Conservation (phyloP, 1,140 invertebrate genomes). For the Andrena cerasifolii region DNA sequence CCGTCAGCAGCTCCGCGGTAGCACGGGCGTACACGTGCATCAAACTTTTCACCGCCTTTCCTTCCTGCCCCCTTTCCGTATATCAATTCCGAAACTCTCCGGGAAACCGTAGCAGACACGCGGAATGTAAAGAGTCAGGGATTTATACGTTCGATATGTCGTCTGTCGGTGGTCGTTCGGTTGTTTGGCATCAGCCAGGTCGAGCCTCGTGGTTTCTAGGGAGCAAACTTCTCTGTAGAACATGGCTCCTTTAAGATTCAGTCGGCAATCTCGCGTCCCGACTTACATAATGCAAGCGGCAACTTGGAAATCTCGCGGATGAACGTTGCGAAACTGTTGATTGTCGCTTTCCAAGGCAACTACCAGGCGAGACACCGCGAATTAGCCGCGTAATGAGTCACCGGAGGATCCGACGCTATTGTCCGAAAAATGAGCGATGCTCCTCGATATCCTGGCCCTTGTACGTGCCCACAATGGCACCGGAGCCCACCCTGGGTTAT, state of each 20-base stretch:
- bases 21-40: neutral
- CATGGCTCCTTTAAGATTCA: conserved; percentile 28
- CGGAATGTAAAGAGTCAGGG: conserved; percentile 19
- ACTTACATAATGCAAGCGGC: conserved; percentile 26
- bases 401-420: neutral
- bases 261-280: conserved; percentile 6
- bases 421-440: neutral
- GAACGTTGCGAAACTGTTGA: conserved; percentile 26
- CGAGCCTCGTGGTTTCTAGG: neutral
- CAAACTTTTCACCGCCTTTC: conserved; percentile 5
- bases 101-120: neutral
- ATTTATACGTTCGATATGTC: conserved; percentile 33
- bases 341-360: neutral
- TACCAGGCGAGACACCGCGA: neutral
- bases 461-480: no score
- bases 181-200: neutral
- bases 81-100: conserved; percentile 19
- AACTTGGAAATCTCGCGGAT: conserved; percentile 37
- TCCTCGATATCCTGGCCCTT: no score
- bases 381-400: neutral
- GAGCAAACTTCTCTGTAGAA: conserved; percentile 7
- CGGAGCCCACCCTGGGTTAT: no score
- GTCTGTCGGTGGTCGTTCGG: conserved; percentile 25
- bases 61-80: neutral
- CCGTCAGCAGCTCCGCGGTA: neutral